Base-by-base conservation (phyloP, 1,140 invertebrate species). In the Drosophila nebulosa region DNA sequence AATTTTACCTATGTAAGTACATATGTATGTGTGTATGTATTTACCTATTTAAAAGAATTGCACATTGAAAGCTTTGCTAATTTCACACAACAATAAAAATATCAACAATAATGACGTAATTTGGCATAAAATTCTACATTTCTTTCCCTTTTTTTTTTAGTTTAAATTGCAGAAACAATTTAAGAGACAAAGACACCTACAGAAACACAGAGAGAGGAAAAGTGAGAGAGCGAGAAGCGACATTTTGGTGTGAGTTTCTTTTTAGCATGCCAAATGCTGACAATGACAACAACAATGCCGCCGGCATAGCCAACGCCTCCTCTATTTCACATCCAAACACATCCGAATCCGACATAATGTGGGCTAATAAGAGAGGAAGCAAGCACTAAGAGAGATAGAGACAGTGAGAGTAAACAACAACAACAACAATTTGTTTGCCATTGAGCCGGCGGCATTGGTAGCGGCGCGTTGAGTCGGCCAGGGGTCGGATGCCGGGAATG, bases 91-190 rank as follows among this genome's bases (percentile, higher is more conserved):
- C 14, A 32, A 22, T 9, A 18, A 30, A 69, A 63, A 68, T 30
- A 64, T 36, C 53, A 62, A 56, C 26, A 72, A 73, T 56, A 58
- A 86, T 85, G 78, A 85, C 69, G 78, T 85, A 77, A 86, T 86
- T 70, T 64, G 67, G 66, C 81, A 78, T 86, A 70, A 69, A 80
- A 78, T 86, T 74, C 78, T 71, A 61, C 22, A 68, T 68, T 65
- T 61, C 32, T 50, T 10, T 21, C 24, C 14, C 16, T 21, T 21
- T 10, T 21, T 51, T 9, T 21, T 21, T 10, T 21, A 36, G 30
- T 66, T 58, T 53, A 74, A 70, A 51, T 42, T 46, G 16, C 39
- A 46, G 39, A 42, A 70, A 68, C 59, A 78, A 78, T n/a, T n/a
- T 63, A 65, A 64, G 18, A 18, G 35, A 42, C 10, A 27, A 35